Conservation (phyloP, 2,888 invertebrate species). For the Tenthredo mesomela region DNA sequence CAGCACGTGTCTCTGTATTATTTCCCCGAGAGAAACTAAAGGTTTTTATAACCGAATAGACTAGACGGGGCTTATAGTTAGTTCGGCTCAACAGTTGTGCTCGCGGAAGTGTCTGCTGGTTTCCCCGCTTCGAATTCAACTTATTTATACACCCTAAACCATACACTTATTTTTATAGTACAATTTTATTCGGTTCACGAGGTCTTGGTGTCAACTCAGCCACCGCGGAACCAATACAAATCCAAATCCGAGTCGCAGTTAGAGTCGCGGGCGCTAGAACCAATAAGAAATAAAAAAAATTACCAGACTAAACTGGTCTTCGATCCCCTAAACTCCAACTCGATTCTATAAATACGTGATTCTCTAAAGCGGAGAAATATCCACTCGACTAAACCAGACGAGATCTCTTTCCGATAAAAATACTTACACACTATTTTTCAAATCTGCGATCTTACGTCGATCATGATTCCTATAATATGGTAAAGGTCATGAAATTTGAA, state of each 20-base stretch:
- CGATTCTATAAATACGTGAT: constrained; percentile 39
- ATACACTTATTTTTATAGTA: constrained; percentile 45
- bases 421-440: background rate
- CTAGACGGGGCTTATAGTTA: background rate
- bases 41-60: constrained; percentile 44
- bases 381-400: background rate
- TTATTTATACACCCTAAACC: constrained; percentile 44
- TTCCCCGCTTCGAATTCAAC: constrained; percentile 25
- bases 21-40: constrained; percentile 22
- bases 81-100: constrained; percentile 6
- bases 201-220: constrained; percentile 40
- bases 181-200: constrained; percentile 41
- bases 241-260: background rate
- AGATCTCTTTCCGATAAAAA: background rate
- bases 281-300: constrained; percentile 4
- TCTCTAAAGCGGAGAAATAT: constrained; percentile 5
- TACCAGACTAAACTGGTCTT: constrained; percentile 37
- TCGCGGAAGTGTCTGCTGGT: constrained; percentile 13
- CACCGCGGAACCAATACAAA: background rate
- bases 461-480: background rate
- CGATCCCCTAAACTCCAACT: constrained; percentile 3
- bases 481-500: background rate
- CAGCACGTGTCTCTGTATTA: constrained; percentile 46
- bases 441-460: background rate
- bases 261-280: constrained; percentile 5